Evolutionary conservation across 1,140 invertebrate species (phyloP).

Genomic region (Liolophura sinensis): DNA sequence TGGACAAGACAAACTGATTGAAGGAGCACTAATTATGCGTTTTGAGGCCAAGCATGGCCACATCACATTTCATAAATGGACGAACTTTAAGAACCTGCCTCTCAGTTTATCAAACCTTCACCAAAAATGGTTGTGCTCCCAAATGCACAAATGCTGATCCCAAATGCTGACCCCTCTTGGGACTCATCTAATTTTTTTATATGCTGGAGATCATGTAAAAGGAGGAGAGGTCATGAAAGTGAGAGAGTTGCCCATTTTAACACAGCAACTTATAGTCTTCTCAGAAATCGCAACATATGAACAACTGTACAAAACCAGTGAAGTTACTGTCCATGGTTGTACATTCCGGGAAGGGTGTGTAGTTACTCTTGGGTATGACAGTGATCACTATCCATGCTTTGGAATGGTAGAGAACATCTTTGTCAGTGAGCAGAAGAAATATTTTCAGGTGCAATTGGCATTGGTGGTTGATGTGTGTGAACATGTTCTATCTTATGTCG

Average conservation of each 20-base stretch:
- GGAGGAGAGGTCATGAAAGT: not conserved
- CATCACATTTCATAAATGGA: conserved; percentile 2
- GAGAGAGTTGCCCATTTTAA: not conserved
- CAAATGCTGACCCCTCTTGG: not conserved
- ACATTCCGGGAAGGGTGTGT: no score
- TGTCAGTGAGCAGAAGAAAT: no score
- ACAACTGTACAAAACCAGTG: no score
- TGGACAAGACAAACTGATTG: not conserved
- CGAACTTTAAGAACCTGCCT: conserved; percentile 12
- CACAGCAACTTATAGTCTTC: no score
- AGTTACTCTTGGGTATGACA: no score
- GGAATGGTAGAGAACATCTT: no score
- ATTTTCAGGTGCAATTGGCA: no score
- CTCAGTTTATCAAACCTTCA: not conserved
- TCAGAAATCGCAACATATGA: no score
- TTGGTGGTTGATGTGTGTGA: no score
- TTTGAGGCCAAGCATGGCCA: conserved; percentile 10
- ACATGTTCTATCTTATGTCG: no score
- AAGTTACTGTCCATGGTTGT: no score
- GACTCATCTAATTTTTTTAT: conserved; percentile 1
- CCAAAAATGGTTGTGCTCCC: conserved; percentile 1
- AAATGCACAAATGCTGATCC: not conserved
- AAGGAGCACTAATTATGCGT: conserved; percentile 10
- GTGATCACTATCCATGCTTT: no score
- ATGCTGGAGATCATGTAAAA: conserved; percentile 7